Conservation (phyloP, 2,113 vertebrate genomes). For the Poeciliopsis occidentalis region DNA sequence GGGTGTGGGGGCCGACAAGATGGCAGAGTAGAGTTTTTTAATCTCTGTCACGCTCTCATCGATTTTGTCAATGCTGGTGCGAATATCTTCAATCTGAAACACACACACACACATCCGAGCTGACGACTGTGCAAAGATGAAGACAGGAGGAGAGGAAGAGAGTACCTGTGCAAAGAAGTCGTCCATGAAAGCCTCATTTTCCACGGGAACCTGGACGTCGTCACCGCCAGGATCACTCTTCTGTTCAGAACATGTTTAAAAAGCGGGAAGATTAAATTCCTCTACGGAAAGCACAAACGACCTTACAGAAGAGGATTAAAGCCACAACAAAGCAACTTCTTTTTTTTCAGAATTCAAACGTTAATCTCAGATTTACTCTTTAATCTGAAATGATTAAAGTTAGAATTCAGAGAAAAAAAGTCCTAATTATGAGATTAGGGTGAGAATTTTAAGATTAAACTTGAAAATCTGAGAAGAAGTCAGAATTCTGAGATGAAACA, state of each 20-base stretch:
- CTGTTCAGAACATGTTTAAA: slow-evolving; percentile 65
- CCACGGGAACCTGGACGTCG: slow-evolving; percentile 87
- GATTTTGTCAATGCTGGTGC: slow-evolving; percentile 90
- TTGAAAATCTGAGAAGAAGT: too few relatives aligned
- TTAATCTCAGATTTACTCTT: too few relatives aligned
- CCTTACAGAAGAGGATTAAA: too few relatives aligned
- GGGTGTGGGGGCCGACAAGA: slow-evolving; percentile 90
- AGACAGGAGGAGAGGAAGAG: neutral
- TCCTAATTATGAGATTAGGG: too few relatives aligned
- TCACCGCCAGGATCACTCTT: slow-evolving; percentile 83
- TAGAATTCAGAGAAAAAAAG: too few relatives aligned
- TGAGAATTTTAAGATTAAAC: too few relatives aligned
- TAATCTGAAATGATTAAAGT: too few relatives aligned
- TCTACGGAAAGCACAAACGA: too few relatives aligned
- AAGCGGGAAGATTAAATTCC: neutral
- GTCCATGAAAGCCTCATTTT: slow-evolving; percentile 92
- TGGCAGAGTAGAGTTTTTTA: slow-evolving; percentile 92
- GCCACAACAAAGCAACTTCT: too few relatives aligned
- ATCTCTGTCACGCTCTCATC: slow-evolving; percentile 88
- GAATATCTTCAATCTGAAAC: slow-evolving; percentile 89
- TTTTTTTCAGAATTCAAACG: too few relatives aligned
- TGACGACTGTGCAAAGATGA: neutral
- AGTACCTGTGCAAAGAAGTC: slow-evolving; percentile 92
- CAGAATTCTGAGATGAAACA: too few relatives aligned
- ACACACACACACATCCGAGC: neutral